Evolutionary conservation across 2,113 vertebrate species (phyloP).

Genomic region (Scomber japonicus): DNA sequence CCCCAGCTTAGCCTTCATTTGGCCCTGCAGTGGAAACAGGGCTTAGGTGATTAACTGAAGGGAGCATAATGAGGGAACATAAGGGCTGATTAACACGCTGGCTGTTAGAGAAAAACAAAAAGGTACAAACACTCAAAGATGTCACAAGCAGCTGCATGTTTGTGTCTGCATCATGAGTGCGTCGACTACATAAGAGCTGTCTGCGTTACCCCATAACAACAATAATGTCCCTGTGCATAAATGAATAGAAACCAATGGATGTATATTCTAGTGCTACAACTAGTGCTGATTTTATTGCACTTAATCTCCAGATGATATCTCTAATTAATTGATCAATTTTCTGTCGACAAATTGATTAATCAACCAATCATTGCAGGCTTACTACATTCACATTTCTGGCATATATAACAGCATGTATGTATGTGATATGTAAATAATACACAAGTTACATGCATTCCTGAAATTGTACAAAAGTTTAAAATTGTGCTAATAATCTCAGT

Average conservation of each 20-base stretch:
- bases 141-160: neutral
- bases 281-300: too few relatives aligned
- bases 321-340: too few relatives aligned
- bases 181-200: neutral
- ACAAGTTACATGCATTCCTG: conserved; percentile 49
- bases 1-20: conserved; percentile 16
- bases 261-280: too few relatives aligned
- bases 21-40: conserved; percentile 33
- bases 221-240: neutral
- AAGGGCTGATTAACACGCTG: conserved; percentile 26
- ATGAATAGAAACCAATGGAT: neutral
- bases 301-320: too few relatives aligned
- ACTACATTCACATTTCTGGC: neutral
- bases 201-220: neutral
- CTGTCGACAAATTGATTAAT: too few relatives aligned
- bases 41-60: conserved; percentile 59
- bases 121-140: neutral
- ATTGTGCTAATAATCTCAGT: conserved; percentile 35
- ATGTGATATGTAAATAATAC: neutral
- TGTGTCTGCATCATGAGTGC: neutral
- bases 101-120: conserved; percentile 34
- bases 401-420: neutral
- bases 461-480: conserved; percentile 45
- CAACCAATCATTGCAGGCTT: too few relatives aligned
- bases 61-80: conserved; percentile 40